phyloP scores from a whole-genome alignment of 2,113 vertebrate species.

The Otis tarda region DNA sequence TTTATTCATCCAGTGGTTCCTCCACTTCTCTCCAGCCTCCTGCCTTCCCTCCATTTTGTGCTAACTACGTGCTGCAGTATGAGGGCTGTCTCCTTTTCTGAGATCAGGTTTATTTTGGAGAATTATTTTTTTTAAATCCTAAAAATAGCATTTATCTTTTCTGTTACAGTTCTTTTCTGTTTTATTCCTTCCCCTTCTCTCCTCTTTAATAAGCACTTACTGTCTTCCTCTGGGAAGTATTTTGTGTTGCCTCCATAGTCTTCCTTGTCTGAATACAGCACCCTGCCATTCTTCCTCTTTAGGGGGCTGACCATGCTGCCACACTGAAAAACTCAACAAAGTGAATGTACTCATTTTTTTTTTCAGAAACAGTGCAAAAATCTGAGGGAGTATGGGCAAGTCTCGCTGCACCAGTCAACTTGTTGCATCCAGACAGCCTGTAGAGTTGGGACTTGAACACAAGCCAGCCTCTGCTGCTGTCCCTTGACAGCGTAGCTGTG shows the following conservation, averaged over 20 bases:
- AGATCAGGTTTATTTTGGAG: not conserved
- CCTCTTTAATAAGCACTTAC: not conserved
- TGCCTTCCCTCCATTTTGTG: not conserved
- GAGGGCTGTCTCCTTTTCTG: not conserved
- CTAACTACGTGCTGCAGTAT: not conserved
- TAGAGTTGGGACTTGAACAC: not conserved
- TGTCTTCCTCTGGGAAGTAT: not conserved
- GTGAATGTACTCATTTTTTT: not conserved
- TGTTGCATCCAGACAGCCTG: not conserved
- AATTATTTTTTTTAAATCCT: not conserved
- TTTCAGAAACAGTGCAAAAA: not conserved
- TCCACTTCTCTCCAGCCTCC: not conserved
- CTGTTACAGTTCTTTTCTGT: not conserved
- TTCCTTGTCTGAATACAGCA: not conserved
- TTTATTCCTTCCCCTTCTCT: not conserved
- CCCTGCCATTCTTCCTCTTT: not conserved
- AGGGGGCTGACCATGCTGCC: not conserved
- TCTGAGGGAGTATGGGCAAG: not conserved
- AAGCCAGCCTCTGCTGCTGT: not conserved
- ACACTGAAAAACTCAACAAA: not conserved
- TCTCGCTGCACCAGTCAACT: not conserved
- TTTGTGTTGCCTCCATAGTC: not conserved
- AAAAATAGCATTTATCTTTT: not conserved
- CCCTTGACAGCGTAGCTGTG: not conserved
- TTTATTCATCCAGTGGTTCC: not conserved